Base-by-base conservation (phyloP, 2,888 invertebrate genomes). In the Diplazon laetatorius region DNA sequence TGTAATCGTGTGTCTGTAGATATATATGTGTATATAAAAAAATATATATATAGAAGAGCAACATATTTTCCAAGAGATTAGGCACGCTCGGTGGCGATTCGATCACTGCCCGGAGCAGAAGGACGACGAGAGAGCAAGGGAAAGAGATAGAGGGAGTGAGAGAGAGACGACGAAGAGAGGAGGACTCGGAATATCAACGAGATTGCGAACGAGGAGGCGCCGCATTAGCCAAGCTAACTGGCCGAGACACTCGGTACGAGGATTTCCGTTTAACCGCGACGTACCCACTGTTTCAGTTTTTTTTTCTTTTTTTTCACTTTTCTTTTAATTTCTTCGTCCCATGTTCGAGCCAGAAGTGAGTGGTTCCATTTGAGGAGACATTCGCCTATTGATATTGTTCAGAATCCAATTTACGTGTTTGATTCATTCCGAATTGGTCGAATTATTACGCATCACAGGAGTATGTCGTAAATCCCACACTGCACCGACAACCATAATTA, bases 141-240 rank as follows among this genome's bases (percentile, higher is more conserved):
- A 30, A 2, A 6, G 6, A 30, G n/a, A n/a, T n/a, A n/a, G n/a
- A n/a, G n/a, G n/a, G n/a, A n/a, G n/a, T n/a, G 60, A 39, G 44
- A 25, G 22, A 25, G 52, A 8, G 37, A 12, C 3, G 37, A 2
- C 37, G 37, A 1, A 2, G 37, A 1, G n/a, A 2, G 1, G 42
- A n/a, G 4, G 42, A 14, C 35, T 52, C 81, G 66, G 83, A 84
- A 85, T 87, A 82, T 86, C 84, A 87, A 87, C 84, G 86, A 84
- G 84, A 81, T n/a, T 22, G 50, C 62, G 60, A 48, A 22, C 52
- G 14, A 35, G 52, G 50, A 46, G 65, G 60, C 60, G 22, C 60
- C 66, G 57, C 62, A 88, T 87, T 87, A 87, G 79, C 81, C 79
- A 78, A 83, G 77, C 73, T 81, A 86, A 85, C 83, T 84, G 82